Percentiles rank a stretch among this genome's conserved stretches.
Conservation (phyloP, 1,140 invertebrate genomes). For the Eufriesea mexicana region DNA sequence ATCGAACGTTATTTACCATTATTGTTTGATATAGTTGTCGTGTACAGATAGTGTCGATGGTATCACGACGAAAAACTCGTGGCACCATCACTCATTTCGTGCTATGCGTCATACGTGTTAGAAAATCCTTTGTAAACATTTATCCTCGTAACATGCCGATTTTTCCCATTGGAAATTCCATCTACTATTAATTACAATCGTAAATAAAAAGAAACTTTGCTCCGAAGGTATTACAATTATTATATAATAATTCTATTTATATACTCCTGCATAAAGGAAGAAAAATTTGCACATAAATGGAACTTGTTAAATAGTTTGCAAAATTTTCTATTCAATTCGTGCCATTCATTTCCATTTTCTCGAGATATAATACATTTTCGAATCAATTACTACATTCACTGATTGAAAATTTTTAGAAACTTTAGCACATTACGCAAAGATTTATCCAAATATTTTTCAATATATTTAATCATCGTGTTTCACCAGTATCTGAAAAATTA, state of each 20-base stretch:
- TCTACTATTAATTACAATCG: background rate
- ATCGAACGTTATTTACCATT: constrained; percentile 38
- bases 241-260: background rate
- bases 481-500: too few species aligned
- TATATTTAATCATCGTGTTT: too few species aligned
- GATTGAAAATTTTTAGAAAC: too few species aligned
- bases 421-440: too few species aligned
- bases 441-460: too few species aligned
- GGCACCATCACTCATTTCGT: constrained; percentile 24
- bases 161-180: background rate
- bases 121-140: constrained; percentile 35
- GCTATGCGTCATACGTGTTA: constrained; percentile 8
- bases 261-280: too few species aligned
- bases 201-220: background rate
- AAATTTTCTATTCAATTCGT: too few species aligned
- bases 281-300: too few species aligned
- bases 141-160: background rate
- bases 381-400: too few species aligned
- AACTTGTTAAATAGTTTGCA: too few species aligned
- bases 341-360: too few species aligned
- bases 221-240: background rate
- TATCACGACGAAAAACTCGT: constrained; percentile 27
- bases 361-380: too few species aligned
- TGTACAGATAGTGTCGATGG: constrained; percentile 35
- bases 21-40: constrained; percentile 35